Evolutionary conservation across 2,113 vertebrate genomes (phyloP), one percentile per base, ranked within the genome.

Genomic region (Engystomops pustulosus): DNA sequence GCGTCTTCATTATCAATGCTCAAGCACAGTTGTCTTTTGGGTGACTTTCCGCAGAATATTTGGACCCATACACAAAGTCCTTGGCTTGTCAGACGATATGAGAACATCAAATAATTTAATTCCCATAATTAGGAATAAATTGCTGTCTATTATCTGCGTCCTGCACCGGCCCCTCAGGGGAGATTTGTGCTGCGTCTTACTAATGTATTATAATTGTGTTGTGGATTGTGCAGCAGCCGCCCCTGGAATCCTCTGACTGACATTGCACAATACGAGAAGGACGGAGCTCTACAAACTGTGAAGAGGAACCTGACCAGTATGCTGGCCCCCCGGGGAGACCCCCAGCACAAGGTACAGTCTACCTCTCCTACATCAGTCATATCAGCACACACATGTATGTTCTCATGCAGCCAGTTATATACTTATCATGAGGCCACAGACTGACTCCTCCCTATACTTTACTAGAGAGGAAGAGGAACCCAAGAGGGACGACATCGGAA

Each of bases 231-330:
- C 90, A 99, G 98, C 87, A 86, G 80, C 34, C 94, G 91, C 10
- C 95, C 97, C 2, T 99, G 98, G 98, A 94, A 99, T 88, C 91
- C 95, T 14, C 90, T 94, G 74, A 88, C 84, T 0, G 96, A 96
- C 87, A 88, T 98, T 47, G 89, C 93, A 53, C 95, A 99, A 85
- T 98, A 93, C 89, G 97, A 99, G 90, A 96, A 97, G 89, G 94
- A 97, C 0, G 95, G 97, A 4, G 86, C 97, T 79, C 92, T 98
- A 80, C 95, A 96, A 90, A 97, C 97, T 8, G 92, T 95, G 85
- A 91, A 92, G 86, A 95, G 92, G 86, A 90, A 89, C 10, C 89
- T 89, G 34, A 88, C 82, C 65, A 87, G 87, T 15, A 88, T 89
- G 89, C 86, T 90, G 86, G 87, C 89, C 75, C 86, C 90, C 89